Evolutionary conservation across 1,140 invertebrate genomes (phyloP), one percentile per base, ranked within the genome.

Genomic region (Hyphantria cunea): DNA sequence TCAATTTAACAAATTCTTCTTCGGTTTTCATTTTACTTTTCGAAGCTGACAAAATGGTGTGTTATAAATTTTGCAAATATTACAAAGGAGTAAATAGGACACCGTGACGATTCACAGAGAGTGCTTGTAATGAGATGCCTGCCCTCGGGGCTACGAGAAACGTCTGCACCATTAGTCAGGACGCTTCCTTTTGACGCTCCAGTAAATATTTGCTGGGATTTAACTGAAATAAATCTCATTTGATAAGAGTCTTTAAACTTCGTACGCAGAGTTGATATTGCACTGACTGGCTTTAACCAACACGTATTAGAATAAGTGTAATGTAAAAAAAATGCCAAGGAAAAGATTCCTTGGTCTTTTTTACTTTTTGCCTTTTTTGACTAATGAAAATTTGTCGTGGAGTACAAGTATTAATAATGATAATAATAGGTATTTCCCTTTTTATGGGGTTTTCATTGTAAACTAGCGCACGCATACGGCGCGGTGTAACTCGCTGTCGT

Each of bases 131-230:
- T 71, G 65, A 67, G 68, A 34, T 41, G 31, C 51, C 14, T 41
- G 31, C 51, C 14, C 32, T 10, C 10, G 11, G 49, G 14, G 39
- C 15, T 32, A 13, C 51, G 17, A 25, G 17, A 5, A 15, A 41
- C 51, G 45, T 51, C 53, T 49, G 50, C 54, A 49, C 68, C 68
- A 71, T 71, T 71, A 71, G 68, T 54, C 56, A 33, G n/a, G 41
- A 33, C 54, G 59, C 49, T 66, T 49, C 64, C 59, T 70, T 70
- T 70, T 48, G 51, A 70, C 68, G 64, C 55, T 56, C 61, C 55
- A 71, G 68, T 71, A 71, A 71, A 71, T 68, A 68, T 72, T 66
- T 68, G 55, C 34, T 50, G 50, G 59, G 54, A 63, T 60, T 55
- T 61, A 62, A n/a, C 60, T 33, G 54, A 11, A 25, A 60, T 25